Conservation (phyloP, 2,888 invertebrate genomes). For the Cepaea hortensis region DNA sequence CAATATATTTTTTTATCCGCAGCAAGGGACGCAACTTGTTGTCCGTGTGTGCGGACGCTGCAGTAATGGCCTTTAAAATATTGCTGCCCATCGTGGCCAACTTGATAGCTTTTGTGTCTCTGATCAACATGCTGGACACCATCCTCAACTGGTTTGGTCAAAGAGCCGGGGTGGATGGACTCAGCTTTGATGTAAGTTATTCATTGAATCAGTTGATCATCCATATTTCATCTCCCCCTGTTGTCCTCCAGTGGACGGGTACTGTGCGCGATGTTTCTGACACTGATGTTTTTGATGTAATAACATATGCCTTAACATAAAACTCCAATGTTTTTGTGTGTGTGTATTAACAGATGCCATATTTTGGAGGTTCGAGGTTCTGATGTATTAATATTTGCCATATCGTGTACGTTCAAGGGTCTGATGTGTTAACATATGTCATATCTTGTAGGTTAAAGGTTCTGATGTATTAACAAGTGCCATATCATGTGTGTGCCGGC, state of each 20-base stretch:
- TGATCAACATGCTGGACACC: slow-evolving; percentile 45
- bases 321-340: too few relatives aligned
- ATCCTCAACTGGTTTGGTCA: slow-evolving; percentile 53
- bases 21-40: slow-evolving; percentile 39
- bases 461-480: too few relatives aligned
- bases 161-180: slow-evolving; percentile 38
- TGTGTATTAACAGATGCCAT: too few relatives aligned
- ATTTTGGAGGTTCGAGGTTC: too few relatives aligned
- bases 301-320: too few relatives aligned
- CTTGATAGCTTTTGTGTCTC: slow-evolving; percentile 50
- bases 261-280: background rate
- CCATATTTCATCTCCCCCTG: background rate
- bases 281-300: too few relatives aligned
- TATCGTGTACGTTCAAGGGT: too few relatives aligned
- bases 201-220: background rate
- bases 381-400: too few relatives aligned
- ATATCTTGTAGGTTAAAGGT: too few relatives aligned
- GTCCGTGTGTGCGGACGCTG: slow-evolving; percentile 49
- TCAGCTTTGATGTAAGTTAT: slow-evolving; percentile 45
- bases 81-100: slow-evolving; percentile 42
- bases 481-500: too few relatives aligned
- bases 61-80: slow-evolving; percentile 40
- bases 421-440: too few relatives aligned
- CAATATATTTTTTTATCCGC: background rate
- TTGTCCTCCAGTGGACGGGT: background rate